Conservation (phyloP, 2,888 invertebrate genomes). For the Stenodema calcarata region DNA sequence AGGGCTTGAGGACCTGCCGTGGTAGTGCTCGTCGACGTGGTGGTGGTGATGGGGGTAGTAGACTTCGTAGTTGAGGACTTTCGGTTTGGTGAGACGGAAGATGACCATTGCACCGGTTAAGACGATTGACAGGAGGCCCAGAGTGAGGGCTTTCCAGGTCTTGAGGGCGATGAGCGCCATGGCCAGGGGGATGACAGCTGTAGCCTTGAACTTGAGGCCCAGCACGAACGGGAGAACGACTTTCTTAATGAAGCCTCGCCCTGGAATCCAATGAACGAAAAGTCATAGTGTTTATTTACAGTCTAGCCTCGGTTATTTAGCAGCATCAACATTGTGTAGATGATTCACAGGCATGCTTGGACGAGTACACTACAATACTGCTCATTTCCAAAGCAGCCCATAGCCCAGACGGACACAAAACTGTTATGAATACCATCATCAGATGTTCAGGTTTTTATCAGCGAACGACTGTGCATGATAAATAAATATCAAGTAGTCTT, state of each 20-base stretch:
- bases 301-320: too few species aligned
- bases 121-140: constrained; percentile 83
- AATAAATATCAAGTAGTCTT: too few species aligned
- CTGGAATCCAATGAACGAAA: constrained; percentile 64
- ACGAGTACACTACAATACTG: too few species aligned
- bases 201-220: constrained; percentile 85
- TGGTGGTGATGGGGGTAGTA: constrained; percentile 78
- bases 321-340: too few species aligned
- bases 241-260: constrained; percentile 83
- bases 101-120: constrained; percentile 84
- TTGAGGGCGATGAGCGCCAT: constrained; percentile 83
- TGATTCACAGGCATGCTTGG: too few species aligned
- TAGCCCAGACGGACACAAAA: too few species aligned
- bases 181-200: constrained; percentile 80
- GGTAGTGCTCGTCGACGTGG: constrained; percentile 56
- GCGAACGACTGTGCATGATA: too few species aligned
- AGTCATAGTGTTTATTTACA: too few species aligned
- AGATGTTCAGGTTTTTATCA: too few species aligned
- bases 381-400: too few species aligned
- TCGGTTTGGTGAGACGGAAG: constrained; percentile 86
- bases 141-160: constrained; percentile 87
- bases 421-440: too few species aligned
- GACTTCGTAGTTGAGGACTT: constrained; percentile 86
- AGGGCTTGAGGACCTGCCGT: constrained; percentile 18
- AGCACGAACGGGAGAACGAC: constrained; percentile 84